Base-by-base conservation (phyloP, 2,113 vertebrate species). In the Seriola quinqueradiata region DNA sequence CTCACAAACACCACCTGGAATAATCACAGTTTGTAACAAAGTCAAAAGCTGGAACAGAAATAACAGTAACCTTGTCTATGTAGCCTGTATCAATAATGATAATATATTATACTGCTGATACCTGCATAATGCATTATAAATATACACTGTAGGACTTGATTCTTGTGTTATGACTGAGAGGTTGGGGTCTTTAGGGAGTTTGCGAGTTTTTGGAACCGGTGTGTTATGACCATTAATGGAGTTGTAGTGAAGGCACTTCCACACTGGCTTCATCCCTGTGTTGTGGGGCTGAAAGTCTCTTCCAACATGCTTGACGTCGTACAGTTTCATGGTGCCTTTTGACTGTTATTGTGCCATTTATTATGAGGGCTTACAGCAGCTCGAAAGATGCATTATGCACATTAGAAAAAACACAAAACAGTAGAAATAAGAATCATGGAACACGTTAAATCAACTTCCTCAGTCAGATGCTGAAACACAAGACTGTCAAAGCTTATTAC, bases 1-100 rank as follows among this genome's bases (percentile, higher is more conserved):
- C 55, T 68, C 14, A 23, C 38, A 71, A 19, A 74, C 32, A 21
- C 72, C 21, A n/a, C 8, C 70, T 36, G 23, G 59, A 44, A 57
- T 57, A 1, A 54, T 40, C 19, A 40, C 28, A 48, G 16, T 8
- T 46, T 71, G 9, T 16, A 3, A 52, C 23, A 61, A 44, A 72
- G 28, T 17, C 21, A 38, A 59, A 59, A 25, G 19, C 3, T 23
- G 3, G 4, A 32, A 21, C 8, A 28, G 6, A 10, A 58, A 65
- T 48, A 59, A 23, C 13, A 19, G 12, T 25, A 40, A 23, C 17
- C 25, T n/a, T 70, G 23, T 14, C 13, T 11, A 28, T 12, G 8
- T 40, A 57, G 14, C n/a, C 13, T 16, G 5, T 54, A 69, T 54
- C 48, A 54, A 1, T 12, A 50, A 68, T 32, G n/a, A 0, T 13